Percentiles rank a stretch among this genome's conserved stretches.
These are phyloP conservation scores for Harpagifer antarcticus DNA, from an alignment of 2,797 vertebrate genomes.

Conservation along the genomic window DNA sequence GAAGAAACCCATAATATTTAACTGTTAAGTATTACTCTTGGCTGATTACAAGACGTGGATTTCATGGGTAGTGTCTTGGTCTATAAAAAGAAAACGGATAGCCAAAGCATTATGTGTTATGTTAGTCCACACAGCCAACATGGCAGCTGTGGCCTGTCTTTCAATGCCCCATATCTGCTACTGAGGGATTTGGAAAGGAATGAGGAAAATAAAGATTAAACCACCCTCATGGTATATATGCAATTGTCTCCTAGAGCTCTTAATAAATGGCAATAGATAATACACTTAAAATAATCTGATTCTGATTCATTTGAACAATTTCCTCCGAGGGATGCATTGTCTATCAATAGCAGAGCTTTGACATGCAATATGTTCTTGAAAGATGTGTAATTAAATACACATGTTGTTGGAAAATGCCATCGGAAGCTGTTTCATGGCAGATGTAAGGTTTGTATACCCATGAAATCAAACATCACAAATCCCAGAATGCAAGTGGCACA, in stretches of 20 bases:
- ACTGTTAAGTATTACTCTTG: slow-evolving; percentile 73
- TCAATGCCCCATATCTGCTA: slow-evolving; percentile 77
- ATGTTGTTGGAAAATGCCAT: slow-evolving; percentile 37
- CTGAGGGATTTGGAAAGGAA: slow-evolving; percentile 63
- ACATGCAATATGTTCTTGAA: slow-evolving; percentile 61
- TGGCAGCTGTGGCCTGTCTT: slow-evolving; percentile 82
- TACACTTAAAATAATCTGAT: slow-evolving; percentile 56
- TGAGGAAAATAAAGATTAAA: slow-evolving; percentile 53
- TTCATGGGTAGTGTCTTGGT: slow-evolving; percentile 70
- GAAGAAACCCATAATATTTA: slow-evolving; percentile 50
- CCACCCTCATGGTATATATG: slow-evolving; percentile 38
- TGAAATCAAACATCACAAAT: slow-evolving; percentile 47
- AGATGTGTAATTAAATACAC: slow-evolving; percentile 45
- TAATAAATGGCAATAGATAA: slow-evolving; percentile 65
- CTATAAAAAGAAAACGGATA: slow-evolving; percentile 83
- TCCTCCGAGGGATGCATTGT: slow-evolving; percentile 69
- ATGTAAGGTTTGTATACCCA: slow-evolving; percentile 50
- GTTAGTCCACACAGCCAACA: slow-evolving; percentile 63
- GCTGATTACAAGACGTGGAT: slow-evolving; percentile 77
- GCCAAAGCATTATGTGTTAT: slow-evolving; percentile 66
- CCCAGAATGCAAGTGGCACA: slow-evolving; percentile 42
- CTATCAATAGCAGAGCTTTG: slow-evolving; percentile 69
- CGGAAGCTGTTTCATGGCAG: slow-evolving; percentile 55
- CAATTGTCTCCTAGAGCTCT: slow-evolving; percentile 53
- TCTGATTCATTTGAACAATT: slow-evolving; percentile 72